Conservation (phyloP, 92 coral and sea anemone species). For the Parazoanthus atlanticus region DNA sequence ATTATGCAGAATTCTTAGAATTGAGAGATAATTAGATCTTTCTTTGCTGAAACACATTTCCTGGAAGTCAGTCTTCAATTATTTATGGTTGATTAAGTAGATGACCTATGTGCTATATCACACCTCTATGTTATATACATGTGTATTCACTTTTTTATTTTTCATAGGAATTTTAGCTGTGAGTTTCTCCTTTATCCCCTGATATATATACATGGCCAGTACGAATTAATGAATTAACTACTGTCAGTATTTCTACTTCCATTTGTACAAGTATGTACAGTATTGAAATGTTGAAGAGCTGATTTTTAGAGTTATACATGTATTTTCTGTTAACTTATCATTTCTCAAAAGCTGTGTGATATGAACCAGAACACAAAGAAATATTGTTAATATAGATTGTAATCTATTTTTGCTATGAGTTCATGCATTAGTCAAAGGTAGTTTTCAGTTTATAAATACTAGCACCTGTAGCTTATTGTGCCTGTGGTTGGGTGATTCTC, state of each 20-base stretch:
- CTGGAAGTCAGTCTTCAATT: slow-evolving; percentile 3
- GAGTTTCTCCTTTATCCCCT: too few species aligned
- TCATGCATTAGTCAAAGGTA: background rate
- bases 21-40: background rate
- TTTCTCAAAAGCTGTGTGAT: background rate
- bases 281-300: background rate
- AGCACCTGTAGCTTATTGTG: background rate
- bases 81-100: background rate
- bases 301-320: background rate
- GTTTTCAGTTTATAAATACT: background rate
- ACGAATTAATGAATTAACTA: too few species aligned
- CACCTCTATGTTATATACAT: background rate
- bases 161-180: background rate
- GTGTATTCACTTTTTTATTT: background rate
- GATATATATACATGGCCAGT: too few species aligned
- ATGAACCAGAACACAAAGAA: background rate
- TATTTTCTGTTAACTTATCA: background rate
- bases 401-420: background rate
- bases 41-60: slow-evolving; percentile 35
- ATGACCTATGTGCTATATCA: background rate
- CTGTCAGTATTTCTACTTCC: too few species aligned
- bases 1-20: slow-evolving; percentile 34
- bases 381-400: background rate
- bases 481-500: background rate
- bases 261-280: background rate